These are phyloP conservation scores for Brachypodius melanocephalos DNA, from an alignment of 2,113 vertebrate species.

Conservation along the genomic window DNA sequence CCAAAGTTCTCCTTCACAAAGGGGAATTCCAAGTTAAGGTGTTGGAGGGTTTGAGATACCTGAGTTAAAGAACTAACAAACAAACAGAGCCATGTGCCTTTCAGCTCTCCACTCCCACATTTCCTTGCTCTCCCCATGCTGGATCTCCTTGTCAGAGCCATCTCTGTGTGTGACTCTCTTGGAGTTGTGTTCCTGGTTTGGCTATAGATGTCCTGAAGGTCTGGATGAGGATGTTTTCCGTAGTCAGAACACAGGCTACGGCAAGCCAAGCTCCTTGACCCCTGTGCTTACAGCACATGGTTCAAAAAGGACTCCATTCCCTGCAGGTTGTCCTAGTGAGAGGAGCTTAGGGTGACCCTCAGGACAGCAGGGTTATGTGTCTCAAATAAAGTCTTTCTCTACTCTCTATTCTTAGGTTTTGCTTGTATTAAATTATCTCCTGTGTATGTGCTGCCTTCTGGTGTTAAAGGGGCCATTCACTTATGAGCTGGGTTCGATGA, in stretches of 20 bases:
- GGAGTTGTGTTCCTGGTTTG: neutral
- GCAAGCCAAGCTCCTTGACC: neutral
- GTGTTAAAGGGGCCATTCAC: neutral
- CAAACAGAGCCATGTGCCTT: neutral
- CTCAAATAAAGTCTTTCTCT: neutral
- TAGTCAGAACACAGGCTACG: neutral
- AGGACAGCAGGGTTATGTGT: rapidly evolving
- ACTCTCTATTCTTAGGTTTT: neutral
- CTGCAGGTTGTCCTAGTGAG: neutral
- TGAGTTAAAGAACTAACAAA: neutral
- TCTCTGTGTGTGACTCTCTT: neutral
- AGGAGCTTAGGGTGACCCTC: neutral
- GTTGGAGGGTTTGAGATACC: neutral
- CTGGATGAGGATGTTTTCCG: neutral
- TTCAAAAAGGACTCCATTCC: neutral
- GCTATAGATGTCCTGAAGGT: neutral
- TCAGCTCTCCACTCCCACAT: neutral
- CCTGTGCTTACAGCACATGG: rapidly evolving
- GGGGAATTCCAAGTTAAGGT: neutral
- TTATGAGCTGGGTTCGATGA: neutral
- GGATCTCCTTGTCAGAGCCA: neutral
- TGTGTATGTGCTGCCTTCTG: neutral
- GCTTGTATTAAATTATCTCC: neutral
- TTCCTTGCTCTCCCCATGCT: neutral
- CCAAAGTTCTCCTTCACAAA: neutral